phyloP scores from a whole-genome alignment of 2,113 vertebrate genomes.

The Saguinus imperator region DNA sequence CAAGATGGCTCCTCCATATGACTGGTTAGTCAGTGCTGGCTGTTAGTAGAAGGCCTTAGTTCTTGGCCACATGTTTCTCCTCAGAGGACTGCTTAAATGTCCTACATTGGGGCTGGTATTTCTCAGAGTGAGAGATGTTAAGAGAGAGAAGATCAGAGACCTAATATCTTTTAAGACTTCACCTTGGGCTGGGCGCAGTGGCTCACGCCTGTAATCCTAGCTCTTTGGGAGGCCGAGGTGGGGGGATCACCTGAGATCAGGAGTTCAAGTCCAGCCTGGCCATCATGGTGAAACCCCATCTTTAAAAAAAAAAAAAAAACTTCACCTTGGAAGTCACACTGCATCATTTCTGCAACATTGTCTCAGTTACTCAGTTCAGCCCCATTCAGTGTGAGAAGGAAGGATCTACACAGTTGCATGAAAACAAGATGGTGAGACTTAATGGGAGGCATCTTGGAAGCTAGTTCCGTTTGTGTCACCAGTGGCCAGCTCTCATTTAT shows the following conservation, averaged over 20 bases:
- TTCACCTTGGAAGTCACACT: neutral
- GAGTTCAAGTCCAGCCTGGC: no score
- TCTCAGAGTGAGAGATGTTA: neutral
- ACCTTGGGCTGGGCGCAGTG: neutral
- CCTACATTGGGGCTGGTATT: neutral
- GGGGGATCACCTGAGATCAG: no score
- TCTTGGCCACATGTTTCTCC: neutral
- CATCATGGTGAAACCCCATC: no score
- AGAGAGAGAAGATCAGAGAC: neutral
- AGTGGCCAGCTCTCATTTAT: neutral
- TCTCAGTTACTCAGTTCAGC: neutral
- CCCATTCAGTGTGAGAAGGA: neutral
- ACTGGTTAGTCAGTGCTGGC: neutral
- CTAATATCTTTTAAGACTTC: neutral
- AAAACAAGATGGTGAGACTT: neutral
- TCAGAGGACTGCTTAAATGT: neutral
- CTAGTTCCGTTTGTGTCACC: neutral
- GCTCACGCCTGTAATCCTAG: no score
- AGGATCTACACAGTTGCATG: neutral
- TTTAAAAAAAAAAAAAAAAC: no score
- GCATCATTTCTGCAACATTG: neutral
- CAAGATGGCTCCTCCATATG: neutral
- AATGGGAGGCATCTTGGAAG: neutral
- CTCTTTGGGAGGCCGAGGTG: no score
- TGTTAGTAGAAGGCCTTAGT: neutral